Evolutionary conservation across 2,113 vertebrate genomes (phyloP).

Genomic region (Melanerpes aurifrons): DNA sequence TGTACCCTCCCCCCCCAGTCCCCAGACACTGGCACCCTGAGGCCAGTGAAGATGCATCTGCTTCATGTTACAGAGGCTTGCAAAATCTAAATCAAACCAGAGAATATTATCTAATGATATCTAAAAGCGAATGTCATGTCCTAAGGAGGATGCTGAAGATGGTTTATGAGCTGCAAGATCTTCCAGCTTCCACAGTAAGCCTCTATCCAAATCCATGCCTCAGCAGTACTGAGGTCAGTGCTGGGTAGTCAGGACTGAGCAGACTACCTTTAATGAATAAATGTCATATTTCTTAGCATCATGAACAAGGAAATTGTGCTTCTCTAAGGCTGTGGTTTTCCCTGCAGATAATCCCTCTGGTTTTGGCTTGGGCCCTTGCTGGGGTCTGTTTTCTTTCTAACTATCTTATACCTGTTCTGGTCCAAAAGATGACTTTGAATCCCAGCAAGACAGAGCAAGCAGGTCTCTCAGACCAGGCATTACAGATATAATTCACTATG

Average conservation of each 20-base stretch:
- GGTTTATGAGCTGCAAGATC: constrained; percentile 11
- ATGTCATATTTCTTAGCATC: not conserved
- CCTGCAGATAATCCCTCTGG: not conserved
- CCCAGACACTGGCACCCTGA: not conserved
- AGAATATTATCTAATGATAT: not conserved
- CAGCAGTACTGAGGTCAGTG: not conserved
- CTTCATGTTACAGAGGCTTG: not conserved
- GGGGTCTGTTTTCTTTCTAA: not conserved
- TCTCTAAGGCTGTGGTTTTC: not conserved
- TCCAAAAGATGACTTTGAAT: constrained; percentile 2
- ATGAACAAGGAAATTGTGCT: not conserved
- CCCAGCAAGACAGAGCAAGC: not conserved
- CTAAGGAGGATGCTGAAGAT: not conserved
- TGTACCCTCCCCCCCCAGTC: not conserved
- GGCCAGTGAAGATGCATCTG: not conserved
- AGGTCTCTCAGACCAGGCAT: not conserved
- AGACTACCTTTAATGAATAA: not conserved
- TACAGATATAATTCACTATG: not conserved
- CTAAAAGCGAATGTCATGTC: not conserved
- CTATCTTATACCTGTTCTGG: not conserved
- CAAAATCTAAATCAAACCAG: constrained; percentile 19
- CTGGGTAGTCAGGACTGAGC: not conserved
- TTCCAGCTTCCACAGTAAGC: not conserved
- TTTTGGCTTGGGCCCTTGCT: not conserved
- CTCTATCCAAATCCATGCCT: not conserved